Conservation (phyloP, 2,888 invertebrate species). For the Eumacrocentrus americanus region DNA sequence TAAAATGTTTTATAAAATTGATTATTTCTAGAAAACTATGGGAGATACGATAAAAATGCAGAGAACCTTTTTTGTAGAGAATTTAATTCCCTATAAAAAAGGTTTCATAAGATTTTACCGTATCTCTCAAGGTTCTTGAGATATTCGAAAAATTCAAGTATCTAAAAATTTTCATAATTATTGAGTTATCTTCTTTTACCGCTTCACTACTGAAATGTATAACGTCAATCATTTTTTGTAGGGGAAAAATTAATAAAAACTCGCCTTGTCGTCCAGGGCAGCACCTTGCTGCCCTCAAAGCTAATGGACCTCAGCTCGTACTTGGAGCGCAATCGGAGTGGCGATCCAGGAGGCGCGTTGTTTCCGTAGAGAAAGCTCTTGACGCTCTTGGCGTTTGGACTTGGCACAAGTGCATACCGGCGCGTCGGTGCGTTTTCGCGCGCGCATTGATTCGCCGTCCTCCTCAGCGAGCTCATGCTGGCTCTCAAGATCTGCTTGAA, state of each 20-base stretch:
- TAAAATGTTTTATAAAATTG: too few relatives aligned
- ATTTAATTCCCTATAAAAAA: too few relatives aligned
- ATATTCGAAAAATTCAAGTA: too few relatives aligned
- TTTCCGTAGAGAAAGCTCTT: slow-evolving; percentile 43
- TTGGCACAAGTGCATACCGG: slow-evolving; percentile 39
- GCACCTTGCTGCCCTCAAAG: slow-evolving; percentile 59
- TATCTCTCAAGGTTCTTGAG: too few relatives aligned
- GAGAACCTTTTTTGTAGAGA: too few relatives aligned
- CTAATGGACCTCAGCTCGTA: slow-evolving; percentile 62
- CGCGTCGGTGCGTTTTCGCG: slow-evolving; percentile 42
- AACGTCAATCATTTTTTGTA: too few relatives aligned
- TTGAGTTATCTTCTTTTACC: too few relatives aligned
- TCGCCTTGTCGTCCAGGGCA: slow-evolving; percentile 60
- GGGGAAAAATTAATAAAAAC: slow-evolving; percentile 19
- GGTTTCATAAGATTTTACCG: too few relatives aligned
- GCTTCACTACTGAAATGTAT: too few relatives aligned
- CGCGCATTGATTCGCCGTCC: slow-evolving; percentile 46
- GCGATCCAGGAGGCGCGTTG: slow-evolving; percentile 44
- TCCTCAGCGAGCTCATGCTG: slow-evolving; percentile 48
- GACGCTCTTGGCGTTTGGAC: slow-evolving; percentile 46
- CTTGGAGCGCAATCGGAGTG: slow-evolving; percentile 55
- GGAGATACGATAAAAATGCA: too few relatives aligned
- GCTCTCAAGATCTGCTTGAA: slow-evolving; percentile 10
- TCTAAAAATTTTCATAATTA: too few relatives aligned
- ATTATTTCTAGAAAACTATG: too few relatives aligned